Evolutionary conservation across 2,888 invertebrate species (phyloP).

Genomic region (Loripinus fragilis): DNA sequence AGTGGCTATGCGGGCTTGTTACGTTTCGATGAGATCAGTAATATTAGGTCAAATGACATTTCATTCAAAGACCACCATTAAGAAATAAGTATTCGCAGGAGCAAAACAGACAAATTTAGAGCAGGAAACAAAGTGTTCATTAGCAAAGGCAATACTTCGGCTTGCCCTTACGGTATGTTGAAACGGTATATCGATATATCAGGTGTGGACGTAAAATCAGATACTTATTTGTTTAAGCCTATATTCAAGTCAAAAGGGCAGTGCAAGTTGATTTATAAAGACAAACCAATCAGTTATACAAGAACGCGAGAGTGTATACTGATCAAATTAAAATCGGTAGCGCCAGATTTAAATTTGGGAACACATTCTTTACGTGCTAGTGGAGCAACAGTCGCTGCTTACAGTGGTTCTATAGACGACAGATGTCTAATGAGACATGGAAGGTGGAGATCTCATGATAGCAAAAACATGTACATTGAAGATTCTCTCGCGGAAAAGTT

Average conservation of each 20-base stretch:
- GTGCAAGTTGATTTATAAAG: neutral
- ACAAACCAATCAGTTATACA: constrained; percentile 3
- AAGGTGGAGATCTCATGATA: no score
- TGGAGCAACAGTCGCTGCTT: neutral
- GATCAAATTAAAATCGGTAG: neutral
- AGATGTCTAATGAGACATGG: neutral
- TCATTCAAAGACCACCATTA: constrained; percentile 24
- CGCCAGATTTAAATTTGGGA: neutral
- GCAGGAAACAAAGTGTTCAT: constrained; percentile 21
- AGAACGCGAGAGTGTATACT: constrained; percentile 4
- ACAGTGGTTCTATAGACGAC: neutral
- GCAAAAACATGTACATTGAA: no score
- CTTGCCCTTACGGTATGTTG: constrained; percentile 34
- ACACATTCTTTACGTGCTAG: neutral
- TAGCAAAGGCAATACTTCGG: constrained; percentile 29
- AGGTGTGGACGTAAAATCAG: neutral
- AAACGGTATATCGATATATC: neutral
- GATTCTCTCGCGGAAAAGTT: no score
- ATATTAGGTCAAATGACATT: constrained; percentile 11
- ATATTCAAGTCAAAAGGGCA: neutral
- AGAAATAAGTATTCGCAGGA: constrained; percentile 6
- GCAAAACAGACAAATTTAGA: constrained; percentile 36
- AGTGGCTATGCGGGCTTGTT: constrained; percentile 35
- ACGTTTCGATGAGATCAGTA: constrained; percentile 27
- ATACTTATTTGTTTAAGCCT: neutral